Base-by-base conservation (phyloP, 2,888 invertebrate species). In the Congeria kusceri region DNA sequence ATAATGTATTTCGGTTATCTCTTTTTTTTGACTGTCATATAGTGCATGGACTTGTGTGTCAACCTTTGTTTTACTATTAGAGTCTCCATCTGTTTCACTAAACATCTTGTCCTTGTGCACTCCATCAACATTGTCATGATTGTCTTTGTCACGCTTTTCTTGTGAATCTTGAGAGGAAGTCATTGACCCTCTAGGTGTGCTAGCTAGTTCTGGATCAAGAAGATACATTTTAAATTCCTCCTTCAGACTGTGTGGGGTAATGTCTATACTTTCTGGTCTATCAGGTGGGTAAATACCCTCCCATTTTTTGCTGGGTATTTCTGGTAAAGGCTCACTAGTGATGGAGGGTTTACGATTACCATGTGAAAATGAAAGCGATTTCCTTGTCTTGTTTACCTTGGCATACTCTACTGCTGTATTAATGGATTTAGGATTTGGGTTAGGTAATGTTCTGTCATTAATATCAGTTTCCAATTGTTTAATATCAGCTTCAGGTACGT, bases 141-240 rank as follows among this genome's bases (percentile, higher is more conserved):
- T 44, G 23, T n/a, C 25, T 62, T 11, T 25, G 29, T 20, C 62
- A 25, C n/a, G 39, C 32, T 62, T 62, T 3, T 62, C 39, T n/a
- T 32, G 18, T 20, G n/a, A n/a, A n/a, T 62, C 44, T n/a, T 46
- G 46, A 13, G 53, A 53, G 11, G 53, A 53, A 9, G 20, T 25
- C 20, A 53, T 53, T 13, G 53, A 53, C 25, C 23, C 23, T 53
- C 53, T 53, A 7, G 53, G 53, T 53, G 53, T 23, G 13, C 49
- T 70, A 5, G 65, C 56, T 58, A 71, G 73, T 47, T 83, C 77
- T 47, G 79, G 78, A 2, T 72, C 65, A 9, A 83, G 64, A 20
- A 83, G 76, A 39, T 83, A 83, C 78, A 83, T 83, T 67, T 83
- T 79, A 1, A 83, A 53, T 74, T 83, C 83, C 67, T 83, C 83